Evolutionary conservation across 2,888 invertebrate genomes (phyloP).

Genomic region (Tenthredo scrophulariae): DNA sequence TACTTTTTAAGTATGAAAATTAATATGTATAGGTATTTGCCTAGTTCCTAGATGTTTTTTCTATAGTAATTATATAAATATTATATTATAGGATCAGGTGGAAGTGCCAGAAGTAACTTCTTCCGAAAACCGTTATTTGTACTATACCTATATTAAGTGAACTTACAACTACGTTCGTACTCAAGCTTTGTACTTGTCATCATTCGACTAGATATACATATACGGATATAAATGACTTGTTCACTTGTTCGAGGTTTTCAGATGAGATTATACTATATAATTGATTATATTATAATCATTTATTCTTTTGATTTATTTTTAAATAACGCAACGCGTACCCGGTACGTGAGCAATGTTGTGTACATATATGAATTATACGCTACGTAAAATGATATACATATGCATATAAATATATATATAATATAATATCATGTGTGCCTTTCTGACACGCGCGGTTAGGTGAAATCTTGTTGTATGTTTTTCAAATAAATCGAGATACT

Average conservation of each 20-base stretch:
- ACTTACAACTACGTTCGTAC: constrained; percentile 6
- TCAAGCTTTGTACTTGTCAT: constrained; percentile 25
- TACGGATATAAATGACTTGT: constrained; percentile 15
- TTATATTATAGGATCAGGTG: constrained; percentile 2
- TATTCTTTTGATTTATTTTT: neutral
- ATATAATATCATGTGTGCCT: constrained; percentile 73
- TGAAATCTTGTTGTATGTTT: constrained; percentile 76
- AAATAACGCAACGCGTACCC: constrained; percentile 6
- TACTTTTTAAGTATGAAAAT: constrained; percentile 31
- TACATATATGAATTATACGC: constrained; percentile 34
- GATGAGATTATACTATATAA: constrained; percentile 19
- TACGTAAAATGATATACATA: constrained; percentile 47
- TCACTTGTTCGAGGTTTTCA: constrained; percentile 8
- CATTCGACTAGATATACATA: constrained; percentile 14
- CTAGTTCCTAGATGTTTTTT: constrained; percentile 48
- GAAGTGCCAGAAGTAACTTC: constrained; percentile 34
- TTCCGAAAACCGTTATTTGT: constrained; percentile 19
- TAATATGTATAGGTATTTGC: constrained; percentile 22
- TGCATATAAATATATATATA: constrained; percentile 57
- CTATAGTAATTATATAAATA: constrained; percentile 20
- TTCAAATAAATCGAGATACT: constrained; percentile 70
- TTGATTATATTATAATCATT: neutral
- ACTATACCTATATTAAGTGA: neutral
- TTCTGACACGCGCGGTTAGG: constrained; percentile 75
- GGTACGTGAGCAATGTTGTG: constrained; percentile 21